Evolutionary conservation across 2,797 vertebrate genomes (phyloP), one percentile per base, ranked within the genome.

Genomic region (Thalassophryne amazonica): DNA sequence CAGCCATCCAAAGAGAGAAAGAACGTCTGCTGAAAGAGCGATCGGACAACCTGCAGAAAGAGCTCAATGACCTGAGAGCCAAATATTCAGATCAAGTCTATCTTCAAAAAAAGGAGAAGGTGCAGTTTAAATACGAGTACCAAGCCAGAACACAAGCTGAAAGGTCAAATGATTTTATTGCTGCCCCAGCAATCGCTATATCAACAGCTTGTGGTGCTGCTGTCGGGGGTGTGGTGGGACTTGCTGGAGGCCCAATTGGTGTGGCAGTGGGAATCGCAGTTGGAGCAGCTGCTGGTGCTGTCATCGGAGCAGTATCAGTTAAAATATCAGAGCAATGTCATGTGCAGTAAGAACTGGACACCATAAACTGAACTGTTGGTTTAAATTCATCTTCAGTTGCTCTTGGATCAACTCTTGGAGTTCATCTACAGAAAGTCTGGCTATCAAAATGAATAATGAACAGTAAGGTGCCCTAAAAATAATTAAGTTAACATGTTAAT

Each of bases 1-100:
- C 2, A 2, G 69, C 67, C 38, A 78, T 78, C n/a, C 25, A 60
- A 23, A 70, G 60, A 31, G 75, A 83, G 52, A 66, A 65, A 28
- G 6, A 47, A 13, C 30, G 50, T 9, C 18, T 78, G n/a, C 27
- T 72, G 11, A 62, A 48, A 27, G 72, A 78, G 36, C 7, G 63
- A 27, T 41, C 73, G 3, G 38, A 11, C 0, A 3, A 59, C 25
- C 67, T 17, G 29, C 7, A 43, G 34, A 65, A 0, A 6, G 77
- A 74, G 50, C 35, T 80, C 43, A 21, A 64, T 0, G 3, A 39
- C 4, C 34, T 76, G 24, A 48, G 39, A 27, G 18, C 16, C 20
- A 75, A 25, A 34, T 69, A 20, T 11, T 6, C 0, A 3, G 35
- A 7, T n/a, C 22, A 0, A 0, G 1, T 2, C 2, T 63, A 30